These are phyloP conservation scores for Muschampia plurimacula DNA, from an alignment of 2,888 invertebrate genomes.

Conservation along the genomic window DNA sequence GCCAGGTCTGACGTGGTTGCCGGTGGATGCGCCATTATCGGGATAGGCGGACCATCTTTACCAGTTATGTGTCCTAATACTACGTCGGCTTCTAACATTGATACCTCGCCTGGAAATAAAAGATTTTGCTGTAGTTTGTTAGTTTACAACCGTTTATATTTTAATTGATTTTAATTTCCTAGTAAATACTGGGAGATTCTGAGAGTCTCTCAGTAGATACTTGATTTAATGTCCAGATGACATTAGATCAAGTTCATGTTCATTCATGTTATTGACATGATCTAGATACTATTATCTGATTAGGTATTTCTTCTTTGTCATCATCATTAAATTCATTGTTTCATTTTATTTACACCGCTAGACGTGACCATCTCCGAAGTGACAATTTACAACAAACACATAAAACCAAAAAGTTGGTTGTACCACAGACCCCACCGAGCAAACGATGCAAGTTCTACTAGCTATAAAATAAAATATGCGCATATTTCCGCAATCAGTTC, in stretches of 20 bases:
- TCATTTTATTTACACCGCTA: too few relatives aligned
- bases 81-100: slow-evolving; percentile 96
- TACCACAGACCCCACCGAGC: neutral
- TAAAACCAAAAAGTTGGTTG: neutral
- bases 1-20: slow-evolving; percentile 89
- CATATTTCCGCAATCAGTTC: neutral
- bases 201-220: too few relatives aligned
- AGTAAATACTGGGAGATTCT: too few relatives aligned
- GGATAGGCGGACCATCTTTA: slow-evolving; percentile 80
- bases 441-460: neutral
- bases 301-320: neutral
- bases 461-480: neutral
- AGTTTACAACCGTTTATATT: neutral
- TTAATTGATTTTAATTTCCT: neutral
- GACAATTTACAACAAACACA: neutral
- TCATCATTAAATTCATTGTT: neutral
- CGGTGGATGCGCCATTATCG: slow-evolving; percentile 96
- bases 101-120: slow-evolving; percentile 79
- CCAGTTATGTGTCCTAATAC: slow-evolving; percentile 87
- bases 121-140: neutral
- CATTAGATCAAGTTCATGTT: too few relatives aligned
- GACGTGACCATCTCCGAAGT: too few relatives aligned
- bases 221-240: too few relatives aligned
- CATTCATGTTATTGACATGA: too few relatives aligned
- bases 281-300: too few relatives aligned